A percentile compares a stretch with the other conserved stretches of the same genome.
phyloP scores from a whole-genome alignment of 1,140 invertebrate species.

The Apolygus lucorum region DNA sequence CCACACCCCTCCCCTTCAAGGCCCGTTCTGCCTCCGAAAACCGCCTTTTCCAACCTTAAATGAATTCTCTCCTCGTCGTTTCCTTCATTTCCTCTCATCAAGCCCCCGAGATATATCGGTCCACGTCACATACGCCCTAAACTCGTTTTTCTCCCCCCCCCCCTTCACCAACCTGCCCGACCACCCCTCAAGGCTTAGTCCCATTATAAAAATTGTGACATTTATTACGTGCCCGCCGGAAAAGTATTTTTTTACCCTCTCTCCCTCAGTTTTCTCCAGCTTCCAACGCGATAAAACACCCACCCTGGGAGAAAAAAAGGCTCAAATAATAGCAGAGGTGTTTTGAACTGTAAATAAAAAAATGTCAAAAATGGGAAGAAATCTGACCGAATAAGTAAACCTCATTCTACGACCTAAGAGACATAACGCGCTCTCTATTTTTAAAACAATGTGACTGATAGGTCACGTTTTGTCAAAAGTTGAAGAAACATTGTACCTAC shows the following conservation, averaged over 20 bases:
- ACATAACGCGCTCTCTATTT: no score
- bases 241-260: neutral
- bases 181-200: neutral
- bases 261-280: no score
- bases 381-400: no score
- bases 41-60: constrained; percentile 7
- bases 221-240: neutral
- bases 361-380: no score
- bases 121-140: neutral
- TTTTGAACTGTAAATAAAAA: neutral
- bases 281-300: no score
- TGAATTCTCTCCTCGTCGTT: constrained; percentile 11
- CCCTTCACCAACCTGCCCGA: neutral
- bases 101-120: constrained; percentile 6
- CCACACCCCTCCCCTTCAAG: neutral
- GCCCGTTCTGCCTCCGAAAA: no score
- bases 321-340: neutral
- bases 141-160: neutral
- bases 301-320: neutral
- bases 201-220: neutral
- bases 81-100: constrained; percentile 16
- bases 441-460: no score
- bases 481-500: no score
- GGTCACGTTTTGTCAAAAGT: no score
- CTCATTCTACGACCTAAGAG: no score